Evolutionary conservation across 2,113 vertebrate genomes (phyloP).

Genomic region (Myotis brandtii): DNA sequence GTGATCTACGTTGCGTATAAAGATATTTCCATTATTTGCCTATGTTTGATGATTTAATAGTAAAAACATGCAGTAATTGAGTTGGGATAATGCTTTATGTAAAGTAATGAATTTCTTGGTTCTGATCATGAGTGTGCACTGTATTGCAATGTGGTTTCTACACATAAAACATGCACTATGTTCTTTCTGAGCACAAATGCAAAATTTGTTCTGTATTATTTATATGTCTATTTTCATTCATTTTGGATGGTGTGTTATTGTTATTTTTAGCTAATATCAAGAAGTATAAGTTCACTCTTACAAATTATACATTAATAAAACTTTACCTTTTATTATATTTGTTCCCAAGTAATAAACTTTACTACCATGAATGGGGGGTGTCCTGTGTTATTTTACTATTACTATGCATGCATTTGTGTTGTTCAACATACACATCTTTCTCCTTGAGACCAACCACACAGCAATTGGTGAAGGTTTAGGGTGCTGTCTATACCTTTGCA

Average conservation of each 20-base stretch:
- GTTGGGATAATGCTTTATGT: neutral
- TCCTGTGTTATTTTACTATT: slow-evolving; percentile 53
- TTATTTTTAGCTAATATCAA: slow-evolving; percentile 12
- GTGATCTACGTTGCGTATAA: neutral
- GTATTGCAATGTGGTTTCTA: neutral
- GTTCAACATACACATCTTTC: neutral
- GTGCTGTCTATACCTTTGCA: neutral
- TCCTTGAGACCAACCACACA: neutral
- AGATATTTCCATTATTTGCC: neutral
- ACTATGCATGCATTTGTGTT: neutral
- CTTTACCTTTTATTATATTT: neutral
- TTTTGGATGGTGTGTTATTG: neutral
- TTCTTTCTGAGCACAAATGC: slow-evolving; percentile 30
- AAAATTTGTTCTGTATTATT: neutral
- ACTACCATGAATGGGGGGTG: neutral
- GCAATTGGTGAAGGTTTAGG: neutral
- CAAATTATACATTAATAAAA: neutral
- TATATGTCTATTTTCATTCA: slow-evolving; percentile 27
- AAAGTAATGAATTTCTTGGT: neutral
- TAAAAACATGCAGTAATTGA: neutral
- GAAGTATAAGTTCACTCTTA: neutral
- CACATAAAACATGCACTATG: neutral
- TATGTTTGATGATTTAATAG: neutral
- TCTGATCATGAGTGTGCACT: neutral
- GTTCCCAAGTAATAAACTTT: slow-evolving; percentile 74